Evolutionary conservation across 2,113 vertebrate species (phyloP), one percentile per base, ranked within the genome.

Genomic region (Lepus timidus): DNA sequence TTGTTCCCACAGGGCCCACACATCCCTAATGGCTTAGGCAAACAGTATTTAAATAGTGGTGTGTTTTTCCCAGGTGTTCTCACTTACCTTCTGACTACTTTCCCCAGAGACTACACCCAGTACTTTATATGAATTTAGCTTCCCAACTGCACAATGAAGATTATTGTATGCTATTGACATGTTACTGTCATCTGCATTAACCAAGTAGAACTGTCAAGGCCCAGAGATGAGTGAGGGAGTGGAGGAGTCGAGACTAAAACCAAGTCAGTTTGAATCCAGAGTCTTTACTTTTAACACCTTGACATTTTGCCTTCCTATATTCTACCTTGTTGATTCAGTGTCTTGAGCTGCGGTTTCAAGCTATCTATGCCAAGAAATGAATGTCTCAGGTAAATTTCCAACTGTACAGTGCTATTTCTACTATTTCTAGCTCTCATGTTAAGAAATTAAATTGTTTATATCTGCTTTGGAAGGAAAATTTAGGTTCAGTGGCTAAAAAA

Each of bases 361-460:
- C 13, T 55, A 83, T 13, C 17, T 62, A 29, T 68, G 23, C 49
- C 39, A 86, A 14, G 22, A 16, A 65, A 94, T 55, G 7, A 90
- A 74, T 80, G 14, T 85, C 36, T 58, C 51, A 64, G 58, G 33
- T 84, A 80, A 61, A 31, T 88, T 95, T 68, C 29, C 84, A 95
- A 80, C 9, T 49, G 5, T 1, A 3, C 23, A 87, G 62, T 49
- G 78, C 4, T 44, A 31, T 52, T 91, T 96, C 80, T 76, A 51
- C 33, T 87, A 90, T 71, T 71, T 87, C 70, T 87, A 75, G 49
- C 52, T 79, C 33, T 74, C 13, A 22, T 55, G 36, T 68, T 90
- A 76, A 90, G 22, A 93, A 83, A 52, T 76, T 71, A 85, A 85
- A 1, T 27, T 67, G 31, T 67, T 44, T 71, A 12, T 76, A 13